These are phyloP conservation scores for Cichlasoma orientale DNA, from an alignment of 2,797 vertebrate genomes.

Conservation along the genomic window DNA sequence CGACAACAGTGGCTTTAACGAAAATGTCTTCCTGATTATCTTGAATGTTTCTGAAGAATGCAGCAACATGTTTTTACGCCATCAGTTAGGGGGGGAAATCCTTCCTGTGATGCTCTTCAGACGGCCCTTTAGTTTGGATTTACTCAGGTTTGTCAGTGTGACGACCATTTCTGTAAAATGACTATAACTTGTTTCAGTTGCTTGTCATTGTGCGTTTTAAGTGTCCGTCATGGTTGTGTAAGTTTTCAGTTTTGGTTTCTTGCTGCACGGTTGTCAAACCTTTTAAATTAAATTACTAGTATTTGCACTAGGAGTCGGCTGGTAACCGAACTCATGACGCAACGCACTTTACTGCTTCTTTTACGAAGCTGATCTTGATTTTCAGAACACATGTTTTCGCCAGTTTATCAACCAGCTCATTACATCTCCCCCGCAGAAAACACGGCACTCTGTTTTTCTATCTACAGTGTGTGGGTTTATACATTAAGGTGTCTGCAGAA, in stretches of 20 bases:
- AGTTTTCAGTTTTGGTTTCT: neutral
- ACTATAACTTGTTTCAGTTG: neutral
- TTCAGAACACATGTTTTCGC: neutral
- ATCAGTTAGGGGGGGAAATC: conserved; percentile 23
- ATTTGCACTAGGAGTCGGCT: neutral
- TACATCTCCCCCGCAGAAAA: conserved; percentile 5
- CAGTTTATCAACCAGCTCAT: neutral
- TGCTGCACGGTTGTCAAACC: neutral
- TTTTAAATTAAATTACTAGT: neutral
- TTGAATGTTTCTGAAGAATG: conserved; percentile 3
- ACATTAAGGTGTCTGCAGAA: neutral
- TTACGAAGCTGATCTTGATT: neutral
- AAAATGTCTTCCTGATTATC: neutral
- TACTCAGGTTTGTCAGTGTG: neutral
- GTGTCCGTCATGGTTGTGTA: neutral
- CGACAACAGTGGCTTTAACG: neutral
- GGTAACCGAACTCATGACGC: neutral
- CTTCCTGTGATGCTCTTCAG: neutral
- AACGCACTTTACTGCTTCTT: neutral
- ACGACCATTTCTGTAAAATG: neutral
- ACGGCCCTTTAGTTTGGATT: conserved; percentile 5
- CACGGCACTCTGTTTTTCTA: conserved; percentile 25
- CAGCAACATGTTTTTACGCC: neutral
- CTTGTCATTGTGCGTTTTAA: neutral
- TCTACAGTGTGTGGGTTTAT: neutral